These are phyloP conservation scores for Lepidostoma basale DNA, from an alignment of 1,140 invertebrate genomes.

Conservation along the genomic window DNA sequence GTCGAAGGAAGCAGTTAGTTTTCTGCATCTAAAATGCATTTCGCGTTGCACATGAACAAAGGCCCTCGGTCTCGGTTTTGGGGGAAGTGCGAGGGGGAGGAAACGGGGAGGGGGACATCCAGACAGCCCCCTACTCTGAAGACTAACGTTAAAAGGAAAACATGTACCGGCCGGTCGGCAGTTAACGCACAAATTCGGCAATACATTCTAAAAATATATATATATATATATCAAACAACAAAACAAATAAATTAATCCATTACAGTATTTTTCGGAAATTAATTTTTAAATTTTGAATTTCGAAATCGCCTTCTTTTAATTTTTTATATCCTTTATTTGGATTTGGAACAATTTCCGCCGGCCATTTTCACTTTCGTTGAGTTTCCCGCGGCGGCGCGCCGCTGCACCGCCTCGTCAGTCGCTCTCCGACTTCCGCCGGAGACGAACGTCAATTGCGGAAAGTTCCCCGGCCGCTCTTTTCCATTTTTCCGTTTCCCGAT, in stretches of 20 bases:
- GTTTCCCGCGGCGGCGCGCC: conserved; percentile 29
- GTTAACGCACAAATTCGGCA: conserved; percentile 3
- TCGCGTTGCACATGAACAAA: conserved; percentile 12
- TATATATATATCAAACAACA: no score
- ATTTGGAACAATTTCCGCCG: conserved; percentile 12
- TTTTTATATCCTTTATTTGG: no score
- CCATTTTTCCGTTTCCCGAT: neutral
- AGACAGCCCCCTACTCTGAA: neutral
- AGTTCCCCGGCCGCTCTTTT: conserved; percentile 4
- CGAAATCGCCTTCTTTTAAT: no score
- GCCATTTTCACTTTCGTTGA: conserved; percentile 24
- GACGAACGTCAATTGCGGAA: neutral
- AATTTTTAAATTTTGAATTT: no score
- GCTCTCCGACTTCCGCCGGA: neutral
- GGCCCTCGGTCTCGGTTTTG: conserved; percentile 1
- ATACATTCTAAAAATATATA: no score
- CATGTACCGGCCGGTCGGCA: conserved; percentile 9
- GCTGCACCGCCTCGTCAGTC: conserved; percentile 12
- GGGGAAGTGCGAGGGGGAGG: neutral
- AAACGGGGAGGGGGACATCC: neutral
- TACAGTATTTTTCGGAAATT: no score
- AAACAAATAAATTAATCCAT: no score
- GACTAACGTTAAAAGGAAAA: conserved; percentile 6
- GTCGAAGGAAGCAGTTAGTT: no score
- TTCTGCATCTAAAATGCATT: neutral